Evolutionary conservation across 2,797 vertebrate species (phyloP), one percentile per base, ranked within the genome.

Genomic region (Acestrorhynchus altus): DNA sequence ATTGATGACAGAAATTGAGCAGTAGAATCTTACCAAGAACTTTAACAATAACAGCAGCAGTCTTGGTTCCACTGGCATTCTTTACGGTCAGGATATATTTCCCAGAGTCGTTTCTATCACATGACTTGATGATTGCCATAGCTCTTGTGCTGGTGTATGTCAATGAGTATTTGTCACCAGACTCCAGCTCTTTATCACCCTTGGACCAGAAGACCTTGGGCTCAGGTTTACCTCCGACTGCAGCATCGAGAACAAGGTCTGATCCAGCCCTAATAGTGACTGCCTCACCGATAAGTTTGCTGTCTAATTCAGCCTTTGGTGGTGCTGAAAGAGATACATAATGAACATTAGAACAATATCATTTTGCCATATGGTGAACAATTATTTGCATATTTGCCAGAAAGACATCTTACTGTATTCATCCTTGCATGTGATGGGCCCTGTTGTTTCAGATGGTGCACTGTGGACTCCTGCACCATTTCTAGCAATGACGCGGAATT

Each of bases 181-280:
- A 87, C 39, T 99, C 98, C 87, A 99, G 84, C 79, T 98, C 95
- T 83, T 93, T 98, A 42, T 99, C 97, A 18, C 95, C 95, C 92
- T 99, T 99, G 11, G 96, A 93, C 98, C 98, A 99, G 90, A 95
- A 96, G 9, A 99, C 98, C n/a, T 96, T 97, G 59, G 98, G 98
- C 88, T 99, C 96, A 82, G 98, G 98, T 93, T 99, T 99, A 46
- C 98, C 98, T 77, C 98, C 97, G 85, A 99, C 83, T 0, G 95
- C 93, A 0, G 96, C 98, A 77, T 99, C 97, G 18, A 99, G 95
- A 79, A 99, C 96, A 46, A 99, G 92, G 89, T 99, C 98, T 0
- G 98, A 96, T 79, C 96, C 98, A 68, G 97, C 97, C 65, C 90
- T 88, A 79, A 99, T 91, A 0, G 91, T 96, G 54, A 98, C 89